Percentiles rank a stretch among this genome's conserved stretches.
Conservation (phyloP, 2,888 invertebrate species). For the Pycnomerus fuliginosus region DNA sequence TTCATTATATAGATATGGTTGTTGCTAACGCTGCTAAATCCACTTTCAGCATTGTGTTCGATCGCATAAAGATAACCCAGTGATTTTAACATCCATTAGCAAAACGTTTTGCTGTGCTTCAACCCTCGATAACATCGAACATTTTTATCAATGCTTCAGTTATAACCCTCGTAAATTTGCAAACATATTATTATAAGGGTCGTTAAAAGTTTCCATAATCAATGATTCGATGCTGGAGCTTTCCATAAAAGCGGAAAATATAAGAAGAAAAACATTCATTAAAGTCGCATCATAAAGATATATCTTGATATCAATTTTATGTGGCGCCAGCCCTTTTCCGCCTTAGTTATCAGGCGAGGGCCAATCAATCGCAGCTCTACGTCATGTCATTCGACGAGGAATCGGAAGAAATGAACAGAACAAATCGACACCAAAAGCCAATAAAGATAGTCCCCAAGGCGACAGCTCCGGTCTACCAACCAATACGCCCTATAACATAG, state of each 20-base stretch:
- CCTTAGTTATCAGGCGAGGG: conserved; percentile 21
- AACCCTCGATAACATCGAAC: too few species aligned
- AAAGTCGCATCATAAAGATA: conserved; percentile 20
- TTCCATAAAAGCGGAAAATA: conserved; percentile 12
- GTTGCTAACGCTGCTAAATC: conserved; percentile 25
- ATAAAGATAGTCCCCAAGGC: conserved; percentile 31
- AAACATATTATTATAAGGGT: too few species aligned
- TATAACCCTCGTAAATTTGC: too few species aligned
- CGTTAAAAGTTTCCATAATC: too few species aligned
- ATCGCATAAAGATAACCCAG: conserved; percentile 29
- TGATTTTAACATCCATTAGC: conserved; percentile 26
- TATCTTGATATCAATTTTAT: conserved; percentile 19
- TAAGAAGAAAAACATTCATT: conserved; percentile 15
- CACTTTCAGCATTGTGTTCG: conserved; percentile 22
- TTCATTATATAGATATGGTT: conserved; percentile 30
- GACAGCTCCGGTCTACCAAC: conserved; percentile 20
- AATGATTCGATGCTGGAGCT: conserved; percentile 6
- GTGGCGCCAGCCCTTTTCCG: conserved; percentile 27
- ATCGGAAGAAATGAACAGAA: conserved; percentile 29
- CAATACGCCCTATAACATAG: conserved; percentile 19
- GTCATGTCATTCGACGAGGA: conserved; percentile 27
- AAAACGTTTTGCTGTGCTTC: conserved; percentile 15
- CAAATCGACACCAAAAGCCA: conserved; percentile 29
- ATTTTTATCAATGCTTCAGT: too few species aligned
- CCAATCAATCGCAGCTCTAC: conserved; percentile 26